Evolutionary conservation across 2,888 invertebrate species (phyloP).

Genomic region (Orchestes rusci): DNA sequence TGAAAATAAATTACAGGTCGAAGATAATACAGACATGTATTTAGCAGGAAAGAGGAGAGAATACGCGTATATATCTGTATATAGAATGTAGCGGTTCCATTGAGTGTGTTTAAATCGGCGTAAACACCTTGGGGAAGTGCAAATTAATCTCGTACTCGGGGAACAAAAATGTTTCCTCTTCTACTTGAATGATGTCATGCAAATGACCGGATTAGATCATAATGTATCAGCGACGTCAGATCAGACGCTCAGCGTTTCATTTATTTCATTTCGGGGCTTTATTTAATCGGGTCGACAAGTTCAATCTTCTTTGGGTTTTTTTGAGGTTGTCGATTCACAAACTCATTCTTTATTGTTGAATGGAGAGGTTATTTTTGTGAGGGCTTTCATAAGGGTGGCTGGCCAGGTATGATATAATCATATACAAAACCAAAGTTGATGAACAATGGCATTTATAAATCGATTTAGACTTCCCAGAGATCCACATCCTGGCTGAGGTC

Average conservation of each 20-base stretch:
- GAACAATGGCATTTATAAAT: too few relatives aligned
- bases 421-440: too few relatives aligned
- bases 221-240: constrained; percentile 27
- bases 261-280: constrained; percentile 1
- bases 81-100: constrained; percentile 29
- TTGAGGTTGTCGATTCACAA: too few relatives aligned
- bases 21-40: constrained; percentile 19
- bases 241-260: constrained; percentile 8
- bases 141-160: constrained; percentile 38
- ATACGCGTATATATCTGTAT: constrained; percentile 15
- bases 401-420: too few relatives aligned
- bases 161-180: constrained; percentile 40
- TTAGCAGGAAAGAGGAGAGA: constrained; percentile 17
- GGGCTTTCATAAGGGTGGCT: too few relatives aligned
- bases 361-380: too few relatives aligned
- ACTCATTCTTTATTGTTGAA: too few relatives aligned
- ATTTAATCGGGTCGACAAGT: constrained; percentile 5
- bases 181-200: constrained; percentile 40
- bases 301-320: constrained; percentile 4
- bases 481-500: too few relatives aligned
- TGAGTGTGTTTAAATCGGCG: constrained; percentile 36
- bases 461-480: too few relatives aligned
- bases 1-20: constrained; percentile 14
- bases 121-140: constrained; percentile 37
- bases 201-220: constrained; percentile 35